Evolutionary conservation across 2,888 invertebrate species (phyloP), one percentile per base, ranked within the genome.

Genomic region (Bibio marci): DNA sequence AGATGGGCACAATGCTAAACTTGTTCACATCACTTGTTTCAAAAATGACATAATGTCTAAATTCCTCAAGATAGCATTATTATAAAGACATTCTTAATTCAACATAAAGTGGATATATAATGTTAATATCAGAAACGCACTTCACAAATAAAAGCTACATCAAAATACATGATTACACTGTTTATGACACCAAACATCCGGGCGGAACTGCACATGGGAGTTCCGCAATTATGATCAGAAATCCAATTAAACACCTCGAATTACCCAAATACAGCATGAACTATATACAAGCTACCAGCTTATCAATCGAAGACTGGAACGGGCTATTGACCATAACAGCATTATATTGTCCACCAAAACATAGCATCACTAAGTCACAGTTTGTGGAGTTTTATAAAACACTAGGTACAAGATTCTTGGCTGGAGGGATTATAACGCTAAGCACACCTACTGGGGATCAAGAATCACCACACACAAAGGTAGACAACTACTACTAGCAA

Each of bases 171-270:
- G 18, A 39, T 45, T 42, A 50, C 47, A 35, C 41, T 48, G 42
- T 56, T 51, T 41, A 56, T 52, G 31, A 54, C 50, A 48, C 45
- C 4, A 47, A 39, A 32, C 47, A 49, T 33, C 46, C 49, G 11
- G 44, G 46, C 37, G 43, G 43, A 8, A 48, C 42, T 34, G 47
- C 46, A 11, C 44, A 46, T 18, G 46, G 44, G n/a, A 46, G 47
- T 2, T 44, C 46, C 5, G 47, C 45, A 10, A 42, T 49, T 10
- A 26, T 45, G 8, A 45, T 45, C 4, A 43, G 31, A 41, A 26
- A 30, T 2, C 42, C 43, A 22, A 42, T 48, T 12, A 45, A 43
- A 14, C 46, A 46, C 25, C 14, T 40, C 17, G 30, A 25, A 37
- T 8, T 22, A 6, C 12, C 37, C 11, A 30, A 38, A 7, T 44